Evolutionary conservation across 2,888 invertebrate species (phyloP), one percentile per base, ranked within the genome.

Genomic region (Scaptomyza caliginosa): DNA sequence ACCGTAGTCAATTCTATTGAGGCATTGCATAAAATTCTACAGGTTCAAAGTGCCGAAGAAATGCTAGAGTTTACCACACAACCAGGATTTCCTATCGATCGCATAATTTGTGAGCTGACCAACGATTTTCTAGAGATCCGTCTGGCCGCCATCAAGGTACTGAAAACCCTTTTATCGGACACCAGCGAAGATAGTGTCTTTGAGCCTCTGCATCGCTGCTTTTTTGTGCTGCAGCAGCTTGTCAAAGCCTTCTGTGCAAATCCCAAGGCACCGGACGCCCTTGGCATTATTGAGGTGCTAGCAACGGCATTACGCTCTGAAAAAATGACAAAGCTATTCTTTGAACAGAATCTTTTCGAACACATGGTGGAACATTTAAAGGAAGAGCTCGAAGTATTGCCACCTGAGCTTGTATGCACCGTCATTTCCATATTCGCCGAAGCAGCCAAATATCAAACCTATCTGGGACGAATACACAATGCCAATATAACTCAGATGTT

Each of bases 321-420:
- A 26, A 73, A 75, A 30, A 82, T 89, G 76, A 74, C 86, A 0
- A 77, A 85, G 28, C 43, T 89, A 5, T 89, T 89, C 43, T 90
- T 89, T 40, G 88, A 90, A 36, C 77, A 84, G 21, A 89, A 89
- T 63, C 75, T 89, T 0, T 89, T 89, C 28, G 88, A 90, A 5
- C 66, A 68, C 51, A 77, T 86, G 26, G 58, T 88, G 13, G 76
- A 76, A 48, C 58, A 77, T 3, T 8, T 89, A 4, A 56, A 62
- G 4, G 56, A 45, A 0, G 46, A 73, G 21, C 48, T 77, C 24
- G 63, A 67, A 0, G 26, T 46, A 0, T 21, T 70, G 16, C 42
- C 65, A 0, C 36, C 74, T 5, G 72, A 74, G 0, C 52, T 67
- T 1, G 54, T 73, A 4, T 89, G 87, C 62, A 67, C 69, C 16